Percentiles rank a stretch among this genome's conserved stretches.
Conservation (phyloP, 2,888 invertebrate species). For the Calliphora vomitoria region DNA sequence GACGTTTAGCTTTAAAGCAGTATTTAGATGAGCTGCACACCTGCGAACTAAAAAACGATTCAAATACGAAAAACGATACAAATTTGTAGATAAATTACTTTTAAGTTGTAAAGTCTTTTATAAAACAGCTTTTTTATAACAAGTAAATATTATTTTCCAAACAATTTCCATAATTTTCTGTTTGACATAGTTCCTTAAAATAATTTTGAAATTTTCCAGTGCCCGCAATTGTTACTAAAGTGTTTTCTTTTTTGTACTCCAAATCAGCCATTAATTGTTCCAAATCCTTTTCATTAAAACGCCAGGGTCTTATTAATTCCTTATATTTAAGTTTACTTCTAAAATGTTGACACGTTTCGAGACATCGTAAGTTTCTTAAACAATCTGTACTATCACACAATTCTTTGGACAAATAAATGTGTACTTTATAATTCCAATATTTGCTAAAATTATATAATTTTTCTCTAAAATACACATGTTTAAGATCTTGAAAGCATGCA, state of each 20-base stretch:
- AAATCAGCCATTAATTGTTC: conserved; percentile 59
- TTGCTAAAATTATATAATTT: conserved; percentile 86
- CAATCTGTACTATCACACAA: conserved; percentile 73
- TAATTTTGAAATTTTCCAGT: conserved; percentile 77
- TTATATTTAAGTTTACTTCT: conserved; percentile 78
- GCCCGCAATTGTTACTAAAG: conserved; percentile 76
- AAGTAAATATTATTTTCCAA: conserved; percentile 64
- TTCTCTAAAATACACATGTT: conserved; percentile 87
- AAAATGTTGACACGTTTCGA: conserved; percentile 76
- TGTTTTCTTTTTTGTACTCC: conserved; percentile 50
- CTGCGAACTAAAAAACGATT: conserved; percentile 75
- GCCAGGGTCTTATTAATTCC: conserved; percentile 76
- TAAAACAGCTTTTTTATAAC: conserved; percentile 56
- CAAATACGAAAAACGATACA: conserved; percentile 10
- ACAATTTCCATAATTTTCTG: conserved; percentile 20
- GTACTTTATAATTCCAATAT: conserved; percentile 91
- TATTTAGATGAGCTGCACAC: conserved; percentile 79
- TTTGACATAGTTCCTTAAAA: conserved; percentile 64
- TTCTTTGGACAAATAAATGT: conserved; percentile 86
- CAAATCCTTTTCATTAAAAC: conserved; percentile 75
- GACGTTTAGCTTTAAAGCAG: conserved; percentile 79
- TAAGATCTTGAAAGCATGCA: conserved; percentile 87
- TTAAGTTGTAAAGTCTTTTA: conserved; percentile 13
- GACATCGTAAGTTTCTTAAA: conserved; percentile 60
- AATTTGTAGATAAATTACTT: conserved; percentile 10